Percentiles rank a stretch among this genome's conserved stretches.
phyloP scores from a whole-genome alignment of 1,140 invertebrate species.

The Calliopsis andreniformis region DNA sequence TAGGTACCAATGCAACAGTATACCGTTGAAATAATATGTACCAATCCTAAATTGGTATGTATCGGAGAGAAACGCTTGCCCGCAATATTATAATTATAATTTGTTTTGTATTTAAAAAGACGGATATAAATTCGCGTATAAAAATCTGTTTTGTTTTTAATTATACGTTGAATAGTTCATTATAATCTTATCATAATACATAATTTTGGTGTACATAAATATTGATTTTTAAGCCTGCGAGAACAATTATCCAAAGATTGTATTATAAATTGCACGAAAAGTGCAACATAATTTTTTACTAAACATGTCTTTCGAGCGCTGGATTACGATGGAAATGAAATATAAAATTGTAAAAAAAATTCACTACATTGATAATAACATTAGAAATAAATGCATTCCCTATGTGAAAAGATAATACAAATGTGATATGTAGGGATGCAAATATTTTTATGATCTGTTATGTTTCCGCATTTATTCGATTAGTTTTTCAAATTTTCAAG shows the following conservation, averaged over 20 bases:
- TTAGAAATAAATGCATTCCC: slow-evolving; percentile 23
- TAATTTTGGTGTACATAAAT: slow-evolving; percentile 28
- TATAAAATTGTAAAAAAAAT: slow-evolving; percentile 24
- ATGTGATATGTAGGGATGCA: background rate
- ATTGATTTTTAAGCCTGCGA: slow-evolving; percentile 30
- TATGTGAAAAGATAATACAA: background rate
- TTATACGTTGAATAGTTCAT: background rate
- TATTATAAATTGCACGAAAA: slow-evolving; percentile 38
- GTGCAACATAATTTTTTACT: slow-evolving; percentile 42
- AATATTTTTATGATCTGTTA: slow-evolving; percentile 11
- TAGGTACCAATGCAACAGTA: background rate
- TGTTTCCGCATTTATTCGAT: slow-evolving; percentile 15
- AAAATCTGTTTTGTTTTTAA: slow-evolving; percentile 8
- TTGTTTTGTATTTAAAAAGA: background rate
- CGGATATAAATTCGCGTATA: background rate
- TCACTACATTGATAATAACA: background rate
- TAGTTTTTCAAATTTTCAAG: slow-evolving; percentile 2
- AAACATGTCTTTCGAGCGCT: slow-evolving; percentile 31
- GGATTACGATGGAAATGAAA: background rate
- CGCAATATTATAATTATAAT: background rate
- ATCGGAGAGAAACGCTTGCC: background rate
- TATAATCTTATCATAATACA: slow-evolving; percentile 12
- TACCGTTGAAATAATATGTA: too few relatives aligned
- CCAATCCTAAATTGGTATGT: background rate
- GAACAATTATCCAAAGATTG: slow-evolving; percentile 41